A percentile compares a stretch with the other conserved stretches of the same genome.
phyloP scores from a whole-genome alignment of 2,888 invertebrate genomes.

The Phyllotreta cruciferae region DNA sequence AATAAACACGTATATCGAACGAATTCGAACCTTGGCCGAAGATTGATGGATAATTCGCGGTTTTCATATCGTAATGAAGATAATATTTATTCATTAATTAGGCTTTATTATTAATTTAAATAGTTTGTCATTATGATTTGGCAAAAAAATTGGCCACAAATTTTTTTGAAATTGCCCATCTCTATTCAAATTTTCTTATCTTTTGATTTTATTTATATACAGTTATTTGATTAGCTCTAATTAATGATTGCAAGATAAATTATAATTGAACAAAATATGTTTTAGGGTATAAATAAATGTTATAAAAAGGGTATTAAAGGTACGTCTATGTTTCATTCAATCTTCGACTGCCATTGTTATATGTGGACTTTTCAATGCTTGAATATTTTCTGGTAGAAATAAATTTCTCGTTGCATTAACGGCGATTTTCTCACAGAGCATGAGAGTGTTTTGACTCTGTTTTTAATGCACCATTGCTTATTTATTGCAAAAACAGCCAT shows the following conservation, averaged over 20 bases:
- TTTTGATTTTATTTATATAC: too few species aligned
- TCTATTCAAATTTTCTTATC: too few species aligned
- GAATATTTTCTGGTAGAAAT: slow-evolving; percentile 12
- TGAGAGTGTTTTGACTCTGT: slow-evolving; percentile 11
- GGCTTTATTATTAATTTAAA: too few species aligned
- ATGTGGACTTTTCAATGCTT: slow-evolving; percentile 2
- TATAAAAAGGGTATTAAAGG: neutral
- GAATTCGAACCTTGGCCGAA: slow-evolving; percentile 4
- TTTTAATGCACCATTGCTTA: slow-evolving; percentile 2
- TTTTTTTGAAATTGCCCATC: too few species aligned
- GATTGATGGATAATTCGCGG: neutral
- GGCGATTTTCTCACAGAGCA: slow-evolving; percentile 11
- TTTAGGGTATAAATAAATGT: too few species aligned
- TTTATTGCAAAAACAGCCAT: neutral
- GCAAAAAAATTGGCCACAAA: too few species aligned
- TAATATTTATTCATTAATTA: too few species aligned
- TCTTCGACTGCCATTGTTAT: slow-evolving; percentile 13
- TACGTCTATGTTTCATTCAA: slow-evolving; percentile 15
- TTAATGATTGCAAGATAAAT: too few species aligned
- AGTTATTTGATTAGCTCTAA: too few species aligned
- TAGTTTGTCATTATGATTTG: too few species aligned
- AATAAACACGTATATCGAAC: slow-evolving; percentile 6
- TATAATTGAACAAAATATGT: too few species aligned
- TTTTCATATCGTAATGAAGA: too few species aligned
- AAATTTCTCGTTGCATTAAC: slow-evolving; percentile 7